Base-by-base conservation (phyloP, 2,888 invertebrate species). In the Clunio marinus region DNA sequence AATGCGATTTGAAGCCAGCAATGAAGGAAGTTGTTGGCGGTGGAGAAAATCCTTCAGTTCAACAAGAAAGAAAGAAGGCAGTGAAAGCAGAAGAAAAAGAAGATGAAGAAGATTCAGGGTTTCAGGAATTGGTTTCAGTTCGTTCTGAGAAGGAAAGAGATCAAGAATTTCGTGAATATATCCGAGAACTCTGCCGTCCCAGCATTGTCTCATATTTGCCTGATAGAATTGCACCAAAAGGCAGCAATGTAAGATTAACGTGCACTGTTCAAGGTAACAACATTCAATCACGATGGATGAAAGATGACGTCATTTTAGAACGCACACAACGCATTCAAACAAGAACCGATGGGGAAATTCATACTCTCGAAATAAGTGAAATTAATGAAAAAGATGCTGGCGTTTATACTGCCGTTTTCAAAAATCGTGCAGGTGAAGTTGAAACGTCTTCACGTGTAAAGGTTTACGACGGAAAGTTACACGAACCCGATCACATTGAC, bases 1-100 rank as follows among this genome's bases (percentile, higher is more conserved):
- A 51, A 22, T 20, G 22, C 35, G 66, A 66, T 55, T 55, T 66
- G 10, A 55, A 66, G n/a, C 55, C 66, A 35, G 25, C 22, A 70
- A 77, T 78, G 73, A 76, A 77, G 66, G 78, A 78, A 70, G 70
- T 74, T 60, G 76, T 77, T 60, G 77, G n/a, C n/a, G n/a, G 77
- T 72, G 77, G 77, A 66, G 76, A 76, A 69, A 75, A 78, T 69
- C 76, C 75, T 71, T 77, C 77, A 57, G 51, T 57, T 63, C 15
- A 27, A 17, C 51, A 70, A 55, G 22, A 28, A 17, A 17, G 17
- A 7, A 51, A 57, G 65, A 60, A 69, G 45, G 60, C 51, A 10
- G 37, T 58, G 24, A 66, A 66, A 25, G 65, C 68, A 68, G 65
- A 69, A 35, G 66, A 17, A 5, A 32, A 3, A 28, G 65, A 28